Conservation (phyloP, 2,113 vertebrate species). For the Lepus americanus region DNA sequence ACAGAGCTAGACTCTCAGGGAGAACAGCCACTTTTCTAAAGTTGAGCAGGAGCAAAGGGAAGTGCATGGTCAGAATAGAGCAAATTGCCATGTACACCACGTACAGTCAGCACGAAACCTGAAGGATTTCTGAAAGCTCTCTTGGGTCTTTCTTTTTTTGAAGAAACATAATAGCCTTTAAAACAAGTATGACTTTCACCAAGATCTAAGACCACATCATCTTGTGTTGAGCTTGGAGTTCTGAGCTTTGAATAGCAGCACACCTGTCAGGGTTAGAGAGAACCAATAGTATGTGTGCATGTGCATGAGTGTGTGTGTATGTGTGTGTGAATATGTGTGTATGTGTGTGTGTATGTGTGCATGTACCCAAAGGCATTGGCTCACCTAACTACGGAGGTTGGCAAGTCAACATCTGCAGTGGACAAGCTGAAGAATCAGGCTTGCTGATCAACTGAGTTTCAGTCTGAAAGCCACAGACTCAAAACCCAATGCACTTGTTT, state of each 20-base stretch:
- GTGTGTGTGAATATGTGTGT: neutral
- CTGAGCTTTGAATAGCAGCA: constrained; percentile 36
- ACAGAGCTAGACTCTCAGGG: constrained; percentile 29
- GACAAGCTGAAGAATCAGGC: neutral
- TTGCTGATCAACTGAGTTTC: neutral
- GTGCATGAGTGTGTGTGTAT: neutral
- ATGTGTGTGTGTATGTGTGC: neutral
- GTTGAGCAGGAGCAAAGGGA: constrained; percentile 46
- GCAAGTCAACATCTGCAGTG: neutral
- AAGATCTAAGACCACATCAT: constrained; percentile 51
- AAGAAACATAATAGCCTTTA: constrained; percentile 69
- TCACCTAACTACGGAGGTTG: neutral
- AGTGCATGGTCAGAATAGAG: constrained; percentile 56
- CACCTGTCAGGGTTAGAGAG: neutral
- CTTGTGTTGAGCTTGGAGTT: constrained; percentile 53
- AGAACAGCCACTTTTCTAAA: constrained; percentile 40
- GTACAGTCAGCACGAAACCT: constrained; percentile 28
- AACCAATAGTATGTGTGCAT: neutral
- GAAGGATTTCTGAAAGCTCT: constrained; percentile 57
- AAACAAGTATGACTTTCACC: constrained; percentile 70
- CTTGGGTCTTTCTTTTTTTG: constrained; percentile 61
- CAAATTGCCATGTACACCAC: constrained; percentile 39
- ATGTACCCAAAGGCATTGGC: neutral
- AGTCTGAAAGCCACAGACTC: neutral
- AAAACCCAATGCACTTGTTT: neutral